A percentile compares a stretch with the other conserved stretches of the same genome.
Conservation (phyloP, 2,797 vertebrate species). For the Coilia nasus region DNA sequence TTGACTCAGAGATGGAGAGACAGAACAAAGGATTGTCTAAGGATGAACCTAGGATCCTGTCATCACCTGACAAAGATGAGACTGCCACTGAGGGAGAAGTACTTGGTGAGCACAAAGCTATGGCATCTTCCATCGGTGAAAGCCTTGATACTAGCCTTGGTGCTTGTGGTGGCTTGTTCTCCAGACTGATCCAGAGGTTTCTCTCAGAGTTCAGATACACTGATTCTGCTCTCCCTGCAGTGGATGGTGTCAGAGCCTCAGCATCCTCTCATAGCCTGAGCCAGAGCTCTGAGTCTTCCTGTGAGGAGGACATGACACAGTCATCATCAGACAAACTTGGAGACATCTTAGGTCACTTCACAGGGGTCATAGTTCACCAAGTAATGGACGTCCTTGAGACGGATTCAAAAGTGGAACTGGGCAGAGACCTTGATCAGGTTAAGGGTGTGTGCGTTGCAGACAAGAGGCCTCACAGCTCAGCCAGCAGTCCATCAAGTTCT, state of each 20-base stretch:
- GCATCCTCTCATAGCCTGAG: background rate
- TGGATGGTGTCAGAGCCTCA: background rate
- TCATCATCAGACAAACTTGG: background rate
- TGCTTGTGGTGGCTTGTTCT: background rate
- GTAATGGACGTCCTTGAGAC: background rate
- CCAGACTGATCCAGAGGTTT: background rate
- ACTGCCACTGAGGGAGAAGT: background rate
- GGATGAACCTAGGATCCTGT: background rate
- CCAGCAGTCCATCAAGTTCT: too few species aligned
- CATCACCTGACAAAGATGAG: background rate
- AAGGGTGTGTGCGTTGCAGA: background rate
- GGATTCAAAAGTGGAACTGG: background rate
- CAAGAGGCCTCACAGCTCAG: background rate
- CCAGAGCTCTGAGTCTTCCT: background rate
- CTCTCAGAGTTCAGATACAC: background rate
- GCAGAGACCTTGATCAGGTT: background rate
- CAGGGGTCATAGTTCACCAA: background rate
- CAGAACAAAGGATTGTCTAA: background rate
- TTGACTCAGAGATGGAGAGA: background rate
- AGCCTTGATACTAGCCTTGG: background rate
- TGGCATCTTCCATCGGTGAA: background rate
- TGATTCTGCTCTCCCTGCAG: background rate
- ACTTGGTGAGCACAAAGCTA: background rate
- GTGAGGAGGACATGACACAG: background rate
- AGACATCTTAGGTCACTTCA: background rate